A percentile compares a stretch with the other conserved stretches of the same genome.
These are phyloP conservation scores for Eupristina koningsbergeri DNA, from an alignment of 1,140 invertebrate species.

Conservation along the genomic window DNA sequence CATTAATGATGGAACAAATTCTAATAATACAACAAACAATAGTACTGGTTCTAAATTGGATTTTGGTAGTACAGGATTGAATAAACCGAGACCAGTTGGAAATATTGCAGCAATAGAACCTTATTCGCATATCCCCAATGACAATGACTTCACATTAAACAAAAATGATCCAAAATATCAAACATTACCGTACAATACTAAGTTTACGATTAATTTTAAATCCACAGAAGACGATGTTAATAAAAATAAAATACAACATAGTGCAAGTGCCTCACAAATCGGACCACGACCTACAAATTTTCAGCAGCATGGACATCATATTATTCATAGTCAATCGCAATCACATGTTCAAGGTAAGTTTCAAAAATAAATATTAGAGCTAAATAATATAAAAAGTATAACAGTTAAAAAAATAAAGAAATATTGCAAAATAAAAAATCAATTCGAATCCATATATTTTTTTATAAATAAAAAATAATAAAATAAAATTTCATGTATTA, in stretches of 20 bases:
- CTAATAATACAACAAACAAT: not conserved
- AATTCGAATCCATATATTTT: too few relatives aligned
- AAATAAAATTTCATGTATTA: too few relatives aligned
- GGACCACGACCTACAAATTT: constrained; percentile 62
- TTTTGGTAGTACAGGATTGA: constrained; percentile 52
- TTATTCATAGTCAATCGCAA: constrained; percentile 71
- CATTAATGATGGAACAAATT: constrained; percentile 25
- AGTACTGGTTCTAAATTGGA: constrained; percentile 24
- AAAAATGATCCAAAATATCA: constrained; percentile 95
- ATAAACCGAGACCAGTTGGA: constrained; percentile 73
- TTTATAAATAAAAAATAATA: too few relatives aligned
- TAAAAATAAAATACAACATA: constrained; percentile 70
- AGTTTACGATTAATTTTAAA: constrained; percentile 80
- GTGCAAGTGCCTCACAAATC: constrained; percentile 70
- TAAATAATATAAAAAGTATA: too few relatives aligned
- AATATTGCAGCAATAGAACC: constrained; percentile 93
- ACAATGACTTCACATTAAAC: constrained; percentile 78
- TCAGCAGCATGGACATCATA: constrained; percentile 68
- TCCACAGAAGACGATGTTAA: constrained; percentile 69
- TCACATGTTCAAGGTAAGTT: constrained; percentile 69
- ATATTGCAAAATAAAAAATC: too few relatives aligned
- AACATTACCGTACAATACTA: constrained; percentile 91
- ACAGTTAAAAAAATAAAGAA: too few relatives aligned
- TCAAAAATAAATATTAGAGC: too few relatives aligned
- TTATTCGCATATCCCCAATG: constrained; percentile 87